Percentiles rank a stretch among this genome's conserved stretches.
Evolutionary conservation across 2,797 vertebrate genomes (phyloP).

Genomic region (Sebastiscus tertius): DNA sequence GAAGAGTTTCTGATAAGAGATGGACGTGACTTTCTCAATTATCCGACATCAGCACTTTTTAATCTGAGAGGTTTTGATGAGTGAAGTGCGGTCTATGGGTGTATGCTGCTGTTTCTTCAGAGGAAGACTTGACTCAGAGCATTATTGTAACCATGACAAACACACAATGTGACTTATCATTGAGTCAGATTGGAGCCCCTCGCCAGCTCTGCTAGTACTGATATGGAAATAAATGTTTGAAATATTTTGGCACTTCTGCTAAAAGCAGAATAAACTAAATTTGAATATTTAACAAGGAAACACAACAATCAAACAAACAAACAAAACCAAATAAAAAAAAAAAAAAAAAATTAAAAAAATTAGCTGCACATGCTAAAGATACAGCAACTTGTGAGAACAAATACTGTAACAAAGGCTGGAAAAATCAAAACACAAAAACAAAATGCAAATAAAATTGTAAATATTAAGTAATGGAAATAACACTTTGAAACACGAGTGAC

Average conservation of each 20-base stretch:
- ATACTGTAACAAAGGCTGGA: slow-evolving; percentile 61
- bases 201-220: slow-evolving; percentile 26
- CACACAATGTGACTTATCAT: not conserved
- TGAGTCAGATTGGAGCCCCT: not conserved
- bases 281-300: slow-evolving; percentile 43
- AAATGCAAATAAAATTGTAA: slow-evolving; percentile 30
- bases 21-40: not conserved
- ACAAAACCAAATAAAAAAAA: slow-evolving; percentile 38
- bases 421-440: slow-evolving; percentile 52
- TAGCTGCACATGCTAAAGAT: slow-evolving; percentile 79
- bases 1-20: not conserved
- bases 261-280: slow-evolving; percentile 12
- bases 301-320: slow-evolving; percentile 48
- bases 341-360: slow-evolving; percentile 44
- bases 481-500: slow-evolving; percentile 37
- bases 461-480: slow-evolving; percentile 59
- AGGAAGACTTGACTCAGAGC: not conserved
- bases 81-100: not conserved
- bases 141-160: slow-evolving; percentile 1
- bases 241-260: slow-evolving; percentile 63
- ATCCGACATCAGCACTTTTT: not conserved
- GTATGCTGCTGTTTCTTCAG: not conserved
- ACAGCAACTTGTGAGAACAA: slow-evolving; percentile 68
- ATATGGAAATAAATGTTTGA: slow-evolving; percentile 32
- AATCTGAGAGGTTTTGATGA: not conserved